These are phyloP conservation scores for Eurois occulta DNA, from an alignment of 2,888 invertebrate genomes.

Conservation along the genomic window DNA sequence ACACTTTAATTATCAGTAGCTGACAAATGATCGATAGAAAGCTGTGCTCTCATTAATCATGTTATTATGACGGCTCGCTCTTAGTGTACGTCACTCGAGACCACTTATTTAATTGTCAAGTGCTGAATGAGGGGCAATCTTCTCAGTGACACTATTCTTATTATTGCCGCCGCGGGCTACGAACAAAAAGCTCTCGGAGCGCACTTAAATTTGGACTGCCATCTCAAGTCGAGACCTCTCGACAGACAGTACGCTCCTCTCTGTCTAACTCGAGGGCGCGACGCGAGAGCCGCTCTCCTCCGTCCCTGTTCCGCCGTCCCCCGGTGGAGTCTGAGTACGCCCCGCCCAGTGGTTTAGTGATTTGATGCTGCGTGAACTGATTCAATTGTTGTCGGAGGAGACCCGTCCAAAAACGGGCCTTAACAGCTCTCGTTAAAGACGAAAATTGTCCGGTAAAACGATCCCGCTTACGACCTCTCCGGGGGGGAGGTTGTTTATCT, in stretches of 20 bases:
- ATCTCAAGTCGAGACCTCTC: constrained; percentile 82
- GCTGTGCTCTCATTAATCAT: constrained; percentile 85
- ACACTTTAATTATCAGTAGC: constrained; percentile 87
- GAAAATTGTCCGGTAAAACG: constrained; percentile 89
- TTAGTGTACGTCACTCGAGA: constrained; percentile 84
- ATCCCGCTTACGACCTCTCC: constrained; percentile 86
- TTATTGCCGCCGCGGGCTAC: constrained; percentile 85
- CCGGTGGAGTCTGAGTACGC: constrained; percentile 89
- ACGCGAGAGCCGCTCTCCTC: constrained; percentile 75
- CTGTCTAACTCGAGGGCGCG: constrained; percentile 76
- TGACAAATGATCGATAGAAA: constrained; percentile 87
- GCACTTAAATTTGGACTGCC: constrained; percentile 86
- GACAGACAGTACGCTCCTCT: constrained; percentile 81
- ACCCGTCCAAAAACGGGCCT: constrained; percentile 85
- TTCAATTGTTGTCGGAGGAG: constrained; percentile 88
- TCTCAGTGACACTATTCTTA: constrained; percentile 89
- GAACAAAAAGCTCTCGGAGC: constrained; percentile 87
- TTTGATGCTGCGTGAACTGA: constrained; percentile 91
- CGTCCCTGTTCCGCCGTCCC: constrained; percentile 86
- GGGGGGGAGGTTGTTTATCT: constrained; percentile 89
- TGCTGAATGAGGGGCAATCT: constrained; percentile 89
- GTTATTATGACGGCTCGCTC: constrained; percentile 85
- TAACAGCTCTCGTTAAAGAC: constrained; percentile 87
- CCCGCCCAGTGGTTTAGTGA: constrained; percentile 91
- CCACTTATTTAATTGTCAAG: constrained; percentile 90